Evolutionary conservation across 2,797 vertebrate species (phyloP), one percentile per base, ranked within the genome.

Genomic region (Pseudomugil gertrudae): DNA sequence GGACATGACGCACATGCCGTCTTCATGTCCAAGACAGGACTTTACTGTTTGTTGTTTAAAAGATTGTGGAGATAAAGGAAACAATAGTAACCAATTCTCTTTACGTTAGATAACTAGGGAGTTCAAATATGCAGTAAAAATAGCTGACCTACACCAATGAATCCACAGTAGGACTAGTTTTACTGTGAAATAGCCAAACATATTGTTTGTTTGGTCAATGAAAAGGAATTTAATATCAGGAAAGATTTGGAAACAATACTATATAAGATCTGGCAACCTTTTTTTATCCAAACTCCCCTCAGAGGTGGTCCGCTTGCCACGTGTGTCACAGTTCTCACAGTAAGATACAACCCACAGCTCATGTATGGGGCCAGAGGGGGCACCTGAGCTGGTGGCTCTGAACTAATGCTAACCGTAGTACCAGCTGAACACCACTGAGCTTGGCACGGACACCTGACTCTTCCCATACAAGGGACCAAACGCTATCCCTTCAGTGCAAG

Each of bases 401-500:
- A 70, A 29, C 63, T 53, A 63, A 73, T 58, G 73, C 76, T 69
- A 82, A 70, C 73, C 57, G 68, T 74, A 52, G 60, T 63, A 71
- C 29, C 74, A 71, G 66, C 69, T 76, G 73, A 79, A 71, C 1
- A 58, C 24, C 24, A n/a, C 63, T 74, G 75, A 84, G 81, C 79
- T 71, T 54, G 74, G 59, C 23, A 0, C 63, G 35, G 81, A 61
- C 74, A 47, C 64, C 52, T 10, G 47, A 65, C 69, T 85, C 69
- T 74, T 69, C 60, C 84, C 80, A 83, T 86, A 87, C 69, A 83
- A 68, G 78, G 71, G 58, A 63, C 60, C 70, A 23, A 64, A 51
- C 1, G 2, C 66, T 54, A 62, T 55, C 70, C 66, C 57, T 35
- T 36, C 6, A 5, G 63, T 32, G 32, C 59, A 61, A 57, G 74